Evolutionary conservation across 1,140 invertebrate species (phyloP), one percentile per base, ranked within the genome.

Genomic region (Bemisia tabaci): DNA sequence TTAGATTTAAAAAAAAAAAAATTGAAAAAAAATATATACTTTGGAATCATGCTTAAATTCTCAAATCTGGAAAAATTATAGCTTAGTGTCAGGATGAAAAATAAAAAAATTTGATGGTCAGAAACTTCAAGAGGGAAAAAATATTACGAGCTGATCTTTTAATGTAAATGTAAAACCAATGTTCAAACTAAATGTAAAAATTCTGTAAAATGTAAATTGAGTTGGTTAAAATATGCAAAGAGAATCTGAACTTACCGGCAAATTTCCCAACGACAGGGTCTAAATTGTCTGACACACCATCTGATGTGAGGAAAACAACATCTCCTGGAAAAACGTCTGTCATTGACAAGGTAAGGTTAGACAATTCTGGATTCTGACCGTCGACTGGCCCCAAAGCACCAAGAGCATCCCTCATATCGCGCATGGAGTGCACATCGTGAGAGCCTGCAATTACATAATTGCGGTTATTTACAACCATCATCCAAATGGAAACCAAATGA

Each of bases 191-290:
- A n/a, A n/a, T n/a, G n/a, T n/a, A n/a, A n/a, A n/a, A n/a, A n/a
- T n/a, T n/a, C n/a, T n/a, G n/a, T n/a, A n/a, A n/a, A n/a, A n/a
- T n/a, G n/a, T n/a, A n/a, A n/a, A n/a, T n/a, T n/a, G n/a, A n/a
- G n/a, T n/a, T n/a, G n/a, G n/a, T n/a, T n/a, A 17, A 48, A 48
- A 48, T 48, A 48, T 48, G 33, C 5, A 48, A 48, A 48, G 5
- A 17, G 33, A 9, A 9, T 48, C 33, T 48, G 22, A 62, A 67
- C 22, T 65, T 67, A 73, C 72, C 73, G n/a, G 91, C 91, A 76
- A 95, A 92, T 78, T 93, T 93, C 5, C 92, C 93, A 66, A 95
- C 93, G 59, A 95, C 92, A 1, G 93, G 94, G 80, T 95, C 93
- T 76, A 95, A 94, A 75, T 95, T 95, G 74, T 95, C 93, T 12